Base-by-base conservation (phyloP, 1,140 invertebrate genomes). In the Melitaea cinxia region DNA sequence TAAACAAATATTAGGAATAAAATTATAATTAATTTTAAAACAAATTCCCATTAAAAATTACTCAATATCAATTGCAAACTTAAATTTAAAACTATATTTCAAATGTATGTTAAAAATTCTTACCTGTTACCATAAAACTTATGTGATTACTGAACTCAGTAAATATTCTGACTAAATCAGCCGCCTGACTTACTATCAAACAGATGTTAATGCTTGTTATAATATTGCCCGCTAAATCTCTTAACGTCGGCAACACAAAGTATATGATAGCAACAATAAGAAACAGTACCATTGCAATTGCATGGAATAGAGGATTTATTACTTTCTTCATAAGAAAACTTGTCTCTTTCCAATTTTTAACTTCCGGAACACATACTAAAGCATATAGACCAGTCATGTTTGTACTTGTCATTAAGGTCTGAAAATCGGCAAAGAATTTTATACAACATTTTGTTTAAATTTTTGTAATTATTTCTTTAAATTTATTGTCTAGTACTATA, bases 211-310 rank as follows among this genome's bases (percentile, higher is more conserved):
- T 94, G 30, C 95, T 96, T 0, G 95, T 96, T 28, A 96, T 93
- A 70, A 97, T 96, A 81, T 96, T 97, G 12, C 96, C 96, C 21
- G 95, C 94, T 19, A 97, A 88, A 91, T 97, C 96, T 73, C 95
- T 89, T 47, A 97, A 89, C 35, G 96, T 96, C n/a, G 95, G 95
- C 65, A 97, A 86, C 14, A 96, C 94, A 83, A 96, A 96, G 77
- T 96, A 96, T 56, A 96, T 93, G n/a, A 96, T 93, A 4, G 95
- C 94, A 9, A 96, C 94, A 0, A 94, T 77, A n/a, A 96, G 78
- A 65, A 95, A 94, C 56, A 95, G 94, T 4, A 94, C 89, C 60
- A 96, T 94, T 1, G 94, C 92, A 28, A 96, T 92, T 0, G 92
- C 93, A 80, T 96, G 95, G 55, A 95, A 95, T 35, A 94, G 88